A percentile compares a stretch with the other conserved stretches of the same genome.
Evolutionary conservation across 1,140 invertebrate genomes (phyloP).

Genomic region (Andricus grossulariae): DNA sequence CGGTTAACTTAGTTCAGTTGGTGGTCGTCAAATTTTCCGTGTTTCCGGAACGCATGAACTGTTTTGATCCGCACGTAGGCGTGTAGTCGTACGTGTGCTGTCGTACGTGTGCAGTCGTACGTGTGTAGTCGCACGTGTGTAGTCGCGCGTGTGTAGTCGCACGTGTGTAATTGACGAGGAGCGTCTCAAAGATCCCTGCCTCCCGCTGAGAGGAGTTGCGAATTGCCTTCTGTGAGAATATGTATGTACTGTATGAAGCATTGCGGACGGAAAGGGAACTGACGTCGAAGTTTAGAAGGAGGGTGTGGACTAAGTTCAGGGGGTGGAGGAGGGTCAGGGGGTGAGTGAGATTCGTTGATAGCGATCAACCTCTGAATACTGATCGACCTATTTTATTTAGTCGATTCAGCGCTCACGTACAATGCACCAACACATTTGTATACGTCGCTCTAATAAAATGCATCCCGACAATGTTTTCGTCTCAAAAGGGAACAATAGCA

Average conservation of each 20-base stretch:
- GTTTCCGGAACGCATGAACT: conserved; percentile 4
- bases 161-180: conserved; percentile 10
- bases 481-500: conserved; percentile 12
- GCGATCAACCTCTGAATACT: conserved; percentile 28
- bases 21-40: neutral
- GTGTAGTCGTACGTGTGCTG: neutral
- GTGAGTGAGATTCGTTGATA: conserved; percentile 23
- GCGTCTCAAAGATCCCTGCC: neutral
- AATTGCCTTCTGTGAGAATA: neutral
- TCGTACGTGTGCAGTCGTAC: neutral
- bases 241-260: neutral
- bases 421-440: neutral
- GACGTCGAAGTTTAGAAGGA: conserved; percentile 18
- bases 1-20: neutral
- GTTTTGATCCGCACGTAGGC: conserved; percentile 1
- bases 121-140: neutral
- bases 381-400: conserved; percentile 24
- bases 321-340: neutral
- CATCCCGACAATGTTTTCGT: neutral
- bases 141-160: neutral
- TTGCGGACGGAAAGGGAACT: neutral
- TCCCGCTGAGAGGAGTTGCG: neutral
- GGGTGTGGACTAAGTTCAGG: conserved; percentile 16
- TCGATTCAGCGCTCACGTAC: conserved; percentile 27
- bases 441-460: conserved; percentile 8